Base-by-base conservation (phyloP, 2,113 vertebrate species). In the Falco punctatus region DNA sequence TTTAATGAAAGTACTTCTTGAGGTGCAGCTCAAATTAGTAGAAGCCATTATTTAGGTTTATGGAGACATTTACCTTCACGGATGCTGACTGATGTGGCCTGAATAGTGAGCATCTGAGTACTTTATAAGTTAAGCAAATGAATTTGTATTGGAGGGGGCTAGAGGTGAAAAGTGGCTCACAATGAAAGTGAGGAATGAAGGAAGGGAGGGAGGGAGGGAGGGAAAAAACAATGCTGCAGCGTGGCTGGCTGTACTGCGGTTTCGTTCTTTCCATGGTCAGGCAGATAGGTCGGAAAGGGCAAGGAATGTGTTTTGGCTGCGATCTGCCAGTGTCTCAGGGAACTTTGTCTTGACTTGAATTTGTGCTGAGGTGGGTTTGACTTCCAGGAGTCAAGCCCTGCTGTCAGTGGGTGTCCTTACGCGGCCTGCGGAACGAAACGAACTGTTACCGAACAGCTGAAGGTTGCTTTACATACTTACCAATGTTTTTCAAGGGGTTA, bases 381-480 rank as follows among this genome's bases (percentile, higher is more conserved):
- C 23, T 12, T 17, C 40, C 35, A 17, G 52, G 64, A 21, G 49
- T 4, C 5, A 10, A 20, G 28, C 66, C 44, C 19, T 44, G 54
- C 57, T 42, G 22, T 7, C 1, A 14, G 19, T 35, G 73, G 22
- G 33, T 69, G 49, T 20, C 44, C 80, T 81, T 17, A 30, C 9
- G 1, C 55, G 15, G 71, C 72, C 55, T 3, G 1, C 59, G 66
- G 78, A 26, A 11, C 13, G 0, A 8, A 59, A 38, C 5, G 26
- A 86, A 38, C 65, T 22, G 7, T 35, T 74, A 65, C 19, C 30
- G 89, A 82, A 6, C 28, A 9, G 33, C 22, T 11, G 35, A 3
- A 4, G 30, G 7, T 46, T 10, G 28, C 75, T 66, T 40, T 8
- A 3, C 79, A 69, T 21, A 15, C 85, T 52, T 18, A 57, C 66